phyloP scores from a whole-genome alignment of 2,797 vertebrate genomes.

The Coilia nasus region DNA sequence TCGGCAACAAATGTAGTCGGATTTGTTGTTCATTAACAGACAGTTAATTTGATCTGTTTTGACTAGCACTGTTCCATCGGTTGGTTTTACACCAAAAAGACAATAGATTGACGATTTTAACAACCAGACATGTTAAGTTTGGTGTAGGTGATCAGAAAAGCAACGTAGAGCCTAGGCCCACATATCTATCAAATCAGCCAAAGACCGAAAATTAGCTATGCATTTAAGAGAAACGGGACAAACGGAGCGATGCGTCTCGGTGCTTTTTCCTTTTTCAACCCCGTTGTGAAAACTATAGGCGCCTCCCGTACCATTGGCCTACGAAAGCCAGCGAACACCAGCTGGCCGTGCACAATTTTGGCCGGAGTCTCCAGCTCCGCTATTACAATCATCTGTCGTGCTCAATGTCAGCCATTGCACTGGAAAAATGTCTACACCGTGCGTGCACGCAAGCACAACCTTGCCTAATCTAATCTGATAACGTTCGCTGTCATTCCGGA shows the following conservation, averaged over 20 bases:
- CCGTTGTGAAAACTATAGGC: neutral
- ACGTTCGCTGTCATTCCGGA: neutral
- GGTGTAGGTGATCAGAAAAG: neutral
- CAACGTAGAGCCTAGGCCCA: neutral
- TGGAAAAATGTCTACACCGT: conserved; percentile 24
- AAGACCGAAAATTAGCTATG: neutral
- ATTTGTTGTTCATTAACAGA: neutral
- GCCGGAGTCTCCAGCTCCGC: conserved; percentile 6
- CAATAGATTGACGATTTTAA: neutral
- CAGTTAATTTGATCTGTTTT: neutral
- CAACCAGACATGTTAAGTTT: neutral
- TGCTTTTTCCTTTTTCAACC: neutral
- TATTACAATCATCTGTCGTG: conserved; percentile 19
- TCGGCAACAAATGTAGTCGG: neutral
- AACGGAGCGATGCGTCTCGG: neutral
- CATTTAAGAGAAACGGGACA: neutral
- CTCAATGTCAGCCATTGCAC: conserved; percentile 20
- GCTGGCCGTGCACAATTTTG: neutral
- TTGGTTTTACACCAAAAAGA: neutral
- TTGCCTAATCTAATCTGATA: conserved; percentile 68
- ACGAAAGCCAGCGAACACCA: neutral
- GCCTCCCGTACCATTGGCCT: neutral
- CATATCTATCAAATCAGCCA: neutral
- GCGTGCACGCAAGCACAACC: neutral
- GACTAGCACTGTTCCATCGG: neutral